Conservation (phyloP, 2,797 vertebrate species). For the Gallinago solitaria region DNA sequence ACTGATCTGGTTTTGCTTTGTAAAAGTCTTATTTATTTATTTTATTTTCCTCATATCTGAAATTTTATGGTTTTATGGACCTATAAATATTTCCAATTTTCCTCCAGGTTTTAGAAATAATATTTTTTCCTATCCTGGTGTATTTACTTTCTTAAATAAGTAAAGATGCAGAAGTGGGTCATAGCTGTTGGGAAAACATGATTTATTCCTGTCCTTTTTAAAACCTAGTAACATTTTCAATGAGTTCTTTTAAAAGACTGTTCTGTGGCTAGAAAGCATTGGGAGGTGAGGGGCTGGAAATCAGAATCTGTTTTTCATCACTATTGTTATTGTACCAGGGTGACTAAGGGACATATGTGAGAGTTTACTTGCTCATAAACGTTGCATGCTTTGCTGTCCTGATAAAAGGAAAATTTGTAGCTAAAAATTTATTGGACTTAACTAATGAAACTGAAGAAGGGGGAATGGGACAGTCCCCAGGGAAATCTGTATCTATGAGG, state of each 20-base stretch:
- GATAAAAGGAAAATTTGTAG: not conserved
- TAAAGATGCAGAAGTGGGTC: not conserved
- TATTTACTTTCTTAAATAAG: not conserved
- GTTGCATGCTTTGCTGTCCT: not conserved
- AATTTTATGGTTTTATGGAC: not conserved
- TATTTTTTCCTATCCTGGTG: not conserved
- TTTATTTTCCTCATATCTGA: not conserved
- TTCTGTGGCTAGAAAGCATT: not conserved
- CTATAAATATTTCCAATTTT: not conserved
- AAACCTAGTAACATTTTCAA: not conserved
- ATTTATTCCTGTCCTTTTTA: not conserved
- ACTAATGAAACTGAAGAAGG: not conserved
- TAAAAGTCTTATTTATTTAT: not conserved
- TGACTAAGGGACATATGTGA: fast-evolving
- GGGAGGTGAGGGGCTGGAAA: not conserved
- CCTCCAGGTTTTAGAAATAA: not conserved
- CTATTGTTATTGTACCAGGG: not conserved
- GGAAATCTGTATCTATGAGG: not conserved
- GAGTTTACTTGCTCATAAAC: not conserved
- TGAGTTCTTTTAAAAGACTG: not conserved
- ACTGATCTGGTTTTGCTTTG: not conserved
- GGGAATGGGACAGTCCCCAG: not conserved
- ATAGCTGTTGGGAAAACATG: not conserved
- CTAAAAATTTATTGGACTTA: not conserved
- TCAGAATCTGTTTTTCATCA: not conserved